A percentile compares a stretch with the other conserved stretches of the same genome.
These are phyloP conservation scores for Crenichthys baileyi DNA, from an alignment of 2,797 vertebrate genomes.

Conservation along the genomic window DNA sequence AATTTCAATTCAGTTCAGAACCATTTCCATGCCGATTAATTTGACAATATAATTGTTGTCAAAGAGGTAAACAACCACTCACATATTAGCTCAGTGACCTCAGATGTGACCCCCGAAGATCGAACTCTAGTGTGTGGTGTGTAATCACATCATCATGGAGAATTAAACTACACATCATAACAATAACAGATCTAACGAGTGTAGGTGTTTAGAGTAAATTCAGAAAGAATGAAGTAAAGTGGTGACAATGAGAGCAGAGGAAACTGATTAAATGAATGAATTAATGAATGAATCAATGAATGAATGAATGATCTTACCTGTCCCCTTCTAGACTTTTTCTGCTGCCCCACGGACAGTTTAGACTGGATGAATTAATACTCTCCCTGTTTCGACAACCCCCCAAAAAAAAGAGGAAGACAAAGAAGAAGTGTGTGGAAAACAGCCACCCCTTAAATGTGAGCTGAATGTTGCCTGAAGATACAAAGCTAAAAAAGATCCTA, in stretches of 20 bases:
- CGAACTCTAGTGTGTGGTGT: too few relatives aligned
- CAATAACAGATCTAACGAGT: not conserved
- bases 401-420: slow-evolving; percentile 55
- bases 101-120: too few relatives aligned
- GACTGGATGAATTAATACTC: slow-evolving; percentile 90
- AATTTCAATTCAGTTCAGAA: too few relatives aligned
- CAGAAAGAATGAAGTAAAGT: not conserved
- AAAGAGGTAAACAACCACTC: too few relatives aligned
- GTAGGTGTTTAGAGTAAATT: not conserved
- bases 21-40: too few relatives aligned
- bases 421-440: slow-evolving; percentile 59
- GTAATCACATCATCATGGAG: not conserved
- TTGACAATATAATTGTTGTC: too few relatives aligned
- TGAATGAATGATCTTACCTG: slow-evolving; percentile 86
- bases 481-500: slow-evolving; percentile 9
- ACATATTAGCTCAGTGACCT: too few relatives aligned
- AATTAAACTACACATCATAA: not conserved
- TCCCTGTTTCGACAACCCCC: slow-evolving; percentile 85
- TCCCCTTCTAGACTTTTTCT: slow-evolving; percentile 90
- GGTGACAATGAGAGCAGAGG: slow-evolving; percentile 12
- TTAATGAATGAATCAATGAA: slow-evolving; percentile 67
- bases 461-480: slow-evolving; percentile 13
- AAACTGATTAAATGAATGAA: slow-evolving; percentile 64
- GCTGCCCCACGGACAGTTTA: slow-evolving; percentile 88
- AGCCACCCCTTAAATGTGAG: slow-evolving; percentile 20